Evolutionary conservation across 1,140 invertebrate species (phyloP), one percentile per base, ranked within the genome.

Genomic region (Meloidogyne floridensis): DNA sequence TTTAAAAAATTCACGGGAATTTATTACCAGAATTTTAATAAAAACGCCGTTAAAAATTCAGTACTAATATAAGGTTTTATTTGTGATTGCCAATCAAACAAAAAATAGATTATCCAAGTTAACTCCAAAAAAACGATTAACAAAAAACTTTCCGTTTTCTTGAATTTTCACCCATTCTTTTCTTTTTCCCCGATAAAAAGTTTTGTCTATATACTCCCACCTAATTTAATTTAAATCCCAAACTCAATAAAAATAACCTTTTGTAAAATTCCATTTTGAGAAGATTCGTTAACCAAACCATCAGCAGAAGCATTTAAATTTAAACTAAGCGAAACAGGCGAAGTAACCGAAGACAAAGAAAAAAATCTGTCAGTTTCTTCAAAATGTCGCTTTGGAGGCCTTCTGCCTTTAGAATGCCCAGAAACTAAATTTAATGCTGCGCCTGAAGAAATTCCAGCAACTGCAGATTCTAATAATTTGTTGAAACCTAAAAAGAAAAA

Each of bases 271-370:
- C 59, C 59, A 65, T 65, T 65, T n/a, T 65, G 59, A 13, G n/a
- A 65, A 65, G 59, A 65, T 65, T 65, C 59, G n/a, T 65, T n/a
- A 65, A 65, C 15, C 7, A 65, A 65, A 65, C 59, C 15, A n/a
- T 65, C 59, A 65, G 59, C 59, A 65, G 59, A 4, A 65, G 4
- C n/a, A 15, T 59, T 59, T 13, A 59, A 59, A 65, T 65, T 74
- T 18, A 65, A 69, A 15, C 59, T 43, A 13, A 83, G 32, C 5
- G 83, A 72, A 43, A 85, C 81, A 18, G 83, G 83, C 56, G 83
- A 85, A 54, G 83, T 85, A 9, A 84, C 76, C 6, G 83, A 84
- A 65, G 83, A 85, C 11, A 84, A 59, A 10, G 83, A 84, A 18
- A 84, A 85, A 53, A 81, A 56, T 47, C 80, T 43, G 56, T 81